A percentile compares a stretch with the other conserved stretches of the same genome.
phyloP scores from a whole-genome alignment of 2,797 vertebrate genomes.

The Mionectes olivaceus region DNA sequence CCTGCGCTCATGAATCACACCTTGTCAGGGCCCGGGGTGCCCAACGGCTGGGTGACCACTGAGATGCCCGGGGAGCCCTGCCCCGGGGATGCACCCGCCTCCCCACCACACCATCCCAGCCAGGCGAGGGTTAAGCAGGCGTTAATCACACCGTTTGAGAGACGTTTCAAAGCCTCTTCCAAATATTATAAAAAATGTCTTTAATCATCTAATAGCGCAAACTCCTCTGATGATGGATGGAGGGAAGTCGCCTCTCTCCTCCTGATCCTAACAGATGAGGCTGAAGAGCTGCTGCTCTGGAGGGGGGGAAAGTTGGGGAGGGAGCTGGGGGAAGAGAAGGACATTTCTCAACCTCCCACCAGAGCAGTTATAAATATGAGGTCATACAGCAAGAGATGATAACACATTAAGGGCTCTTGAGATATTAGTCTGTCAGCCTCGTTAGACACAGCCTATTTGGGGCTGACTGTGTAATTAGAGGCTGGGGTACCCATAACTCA shows the following conservation, averaged over 20 bases:
- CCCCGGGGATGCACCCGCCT: not conserved
- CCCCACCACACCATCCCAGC: not conserved
- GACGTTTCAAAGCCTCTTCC: constrained; percentile 72
- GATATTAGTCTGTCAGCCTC: constrained; percentile 79
- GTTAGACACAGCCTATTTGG: constrained; percentile 78
- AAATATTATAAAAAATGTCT: constrained; percentile 79
- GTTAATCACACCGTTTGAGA: constrained; percentile 77
- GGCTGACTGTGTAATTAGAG: constrained; percentile 79
- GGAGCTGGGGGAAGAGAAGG: constrained; percentile 36
- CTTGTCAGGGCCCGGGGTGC: constrained; percentile 48
- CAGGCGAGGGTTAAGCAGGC: constrained; percentile 68
- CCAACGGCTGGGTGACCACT: not conserved
- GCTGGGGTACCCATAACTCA: constrained; percentile 78
- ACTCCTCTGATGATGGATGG: constrained; percentile 69
- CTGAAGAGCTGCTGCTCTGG: constrained; percentile 46
- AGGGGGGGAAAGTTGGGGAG: not conserved
- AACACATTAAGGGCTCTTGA: constrained; percentile 79
- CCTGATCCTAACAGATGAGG: constrained; percentile 68
- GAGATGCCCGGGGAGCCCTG: not conserved
- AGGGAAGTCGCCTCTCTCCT: constrained; percentile 58
- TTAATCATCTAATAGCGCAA: constrained; percentile 77
- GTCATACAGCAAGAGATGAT: constrained; percentile 77
- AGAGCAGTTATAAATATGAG: constrained; percentile 79
- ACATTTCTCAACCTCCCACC: constrained; percentile 74
- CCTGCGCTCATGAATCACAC: constrained; percentile 64